Percentiles rank a stretch among this genome's conserved stretches.
Evolutionary conservation across 2,888 invertebrate genomes (phyloP).

Genomic region (Villa cingulata): DNA sequence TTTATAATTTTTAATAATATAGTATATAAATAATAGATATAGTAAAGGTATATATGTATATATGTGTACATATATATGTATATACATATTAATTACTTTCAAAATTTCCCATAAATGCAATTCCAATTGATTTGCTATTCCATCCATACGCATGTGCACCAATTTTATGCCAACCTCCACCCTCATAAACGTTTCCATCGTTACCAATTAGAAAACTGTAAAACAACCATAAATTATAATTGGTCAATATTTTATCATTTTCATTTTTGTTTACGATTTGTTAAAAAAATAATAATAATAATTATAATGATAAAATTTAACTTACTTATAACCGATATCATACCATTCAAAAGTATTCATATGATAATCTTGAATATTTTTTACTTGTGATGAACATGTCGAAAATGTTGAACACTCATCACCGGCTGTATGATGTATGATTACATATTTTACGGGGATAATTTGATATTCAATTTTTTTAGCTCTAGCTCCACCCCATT

Average conservation of each 20-base stretch:
- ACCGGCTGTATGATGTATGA: slow-evolving; percentile 46
- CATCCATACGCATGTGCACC: slow-evolving; percentile 47
- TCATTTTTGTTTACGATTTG: neutral
- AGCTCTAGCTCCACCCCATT: slow-evolving; percentile 46
- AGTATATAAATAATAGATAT: neutral
- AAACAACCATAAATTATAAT: neutral
- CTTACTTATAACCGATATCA: slow-evolving; percentile 47
- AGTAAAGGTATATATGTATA: too few species aligned
- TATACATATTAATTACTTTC: slow-evolving; percentile 32
- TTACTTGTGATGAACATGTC: slow-evolving; percentile 36
- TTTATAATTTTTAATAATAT: neutral
- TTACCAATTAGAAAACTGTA: slow-evolving; percentile 46
- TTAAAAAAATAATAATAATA: too few species aligned
- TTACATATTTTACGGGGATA: slow-evolving; percentile 42
- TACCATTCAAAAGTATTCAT: slow-evolving; percentile 37
- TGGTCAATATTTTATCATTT: too few species aligned
- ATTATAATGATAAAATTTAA: slow-evolving; percentile 10
- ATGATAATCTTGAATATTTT: slow-evolving; percentile 41
- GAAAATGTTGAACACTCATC: slow-evolving; percentile 35
- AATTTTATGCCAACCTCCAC: slow-evolving; percentile 46
- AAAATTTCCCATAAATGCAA: slow-evolving; percentile 46
- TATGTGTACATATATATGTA: too few species aligned
- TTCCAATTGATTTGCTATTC: slow-evolving; percentile 47
- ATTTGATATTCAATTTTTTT: slow-evolving; percentile 41
- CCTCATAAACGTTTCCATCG: slow-evolving; percentile 52